Conservation (phyloP, 2,888 invertebrate genomes). For the Carterocephalus palaemon region DNA sequence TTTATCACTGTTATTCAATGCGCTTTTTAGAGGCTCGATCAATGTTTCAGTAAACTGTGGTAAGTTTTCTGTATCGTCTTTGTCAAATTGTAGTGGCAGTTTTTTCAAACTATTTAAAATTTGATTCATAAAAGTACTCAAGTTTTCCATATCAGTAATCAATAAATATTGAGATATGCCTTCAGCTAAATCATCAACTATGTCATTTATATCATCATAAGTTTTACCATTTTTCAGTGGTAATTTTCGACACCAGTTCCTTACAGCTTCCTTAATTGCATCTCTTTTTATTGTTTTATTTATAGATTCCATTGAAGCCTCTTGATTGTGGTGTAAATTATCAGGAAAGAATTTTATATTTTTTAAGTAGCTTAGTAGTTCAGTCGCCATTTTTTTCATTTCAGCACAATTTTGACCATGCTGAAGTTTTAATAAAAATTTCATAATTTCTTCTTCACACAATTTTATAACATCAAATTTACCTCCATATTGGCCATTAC, state of each 20-base stretch:
- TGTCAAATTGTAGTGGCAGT: conserved; percentile 29
- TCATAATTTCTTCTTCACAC: conserved; percentile 10
- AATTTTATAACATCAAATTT: too few relatives aligned
- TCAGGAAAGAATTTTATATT: not conserved
- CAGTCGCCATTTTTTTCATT: not conserved
- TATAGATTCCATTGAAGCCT: not conserved
- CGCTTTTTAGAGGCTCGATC: conserved; percentile 12
- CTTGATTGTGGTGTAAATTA: not conserved
- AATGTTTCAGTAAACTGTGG: conserved; percentile 13
- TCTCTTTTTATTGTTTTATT: not conserved
- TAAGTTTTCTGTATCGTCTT: conserved; percentile 3
- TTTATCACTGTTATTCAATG: conserved; percentile 7
- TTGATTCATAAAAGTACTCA: conserved; percentile 27
- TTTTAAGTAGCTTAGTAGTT: conserved; percentile 8
- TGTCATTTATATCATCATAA: conserved; percentile 26
- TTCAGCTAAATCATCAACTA: conserved; percentile 15
- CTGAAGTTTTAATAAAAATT: conserved; percentile 3
- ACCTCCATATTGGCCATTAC: not conserved
- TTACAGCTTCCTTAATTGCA: conserved; percentile 30
- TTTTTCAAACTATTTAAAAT: conserved; percentile 33
- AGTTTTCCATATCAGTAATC: conserved; percentile 4
- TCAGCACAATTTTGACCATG: not conserved
- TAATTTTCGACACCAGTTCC: conserved; percentile 31
- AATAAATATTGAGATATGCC: conserved; percentile 6
- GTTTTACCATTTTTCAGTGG: conserved; percentile 25